These are phyloP conservation scores for Pelochelys cantorii DNA, from an alignment of 2,797 vertebrate species.

Conservation along the genomic window DNA sequence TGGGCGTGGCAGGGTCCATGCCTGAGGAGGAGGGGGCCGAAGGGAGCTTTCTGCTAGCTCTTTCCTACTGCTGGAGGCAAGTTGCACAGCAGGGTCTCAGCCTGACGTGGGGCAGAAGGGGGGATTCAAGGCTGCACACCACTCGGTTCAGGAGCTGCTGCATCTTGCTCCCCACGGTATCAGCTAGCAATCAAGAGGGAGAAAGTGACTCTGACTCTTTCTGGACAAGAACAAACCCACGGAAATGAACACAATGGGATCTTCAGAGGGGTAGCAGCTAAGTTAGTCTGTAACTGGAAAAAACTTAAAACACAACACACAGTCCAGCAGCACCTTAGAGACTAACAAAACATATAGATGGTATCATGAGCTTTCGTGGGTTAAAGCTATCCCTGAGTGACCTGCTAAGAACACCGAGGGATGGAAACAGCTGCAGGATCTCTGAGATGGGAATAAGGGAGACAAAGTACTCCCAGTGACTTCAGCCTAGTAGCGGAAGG, in stretches of 20 bases:
- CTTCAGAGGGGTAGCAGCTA: too few species aligned
- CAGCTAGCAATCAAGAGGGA: not conserved
- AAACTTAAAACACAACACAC: too few species aligned
- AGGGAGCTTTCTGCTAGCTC: not conserved
- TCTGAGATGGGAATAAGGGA: not conserved
- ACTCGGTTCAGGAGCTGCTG: not conserved
- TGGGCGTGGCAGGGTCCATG: not conserved
- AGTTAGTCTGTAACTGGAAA: too few species aligned
- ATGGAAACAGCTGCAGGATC: not conserved
- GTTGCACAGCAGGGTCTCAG: fast-evolving
- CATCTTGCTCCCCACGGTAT: not conserved
- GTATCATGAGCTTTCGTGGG: too few species aligned
- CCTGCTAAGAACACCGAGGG: not conserved
- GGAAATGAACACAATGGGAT: not conserved
- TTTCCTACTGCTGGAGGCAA: not conserved
- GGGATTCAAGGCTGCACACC: not conserved
- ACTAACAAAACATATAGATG: too few species aligned
- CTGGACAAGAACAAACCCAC: not conserved
- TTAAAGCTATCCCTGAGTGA: not conserved
- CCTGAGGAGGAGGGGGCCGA: not conserved
- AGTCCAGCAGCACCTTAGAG: too few species aligned
- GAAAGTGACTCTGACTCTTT: not conserved
- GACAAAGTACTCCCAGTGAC: not conserved
- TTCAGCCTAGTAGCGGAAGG: not conserved
- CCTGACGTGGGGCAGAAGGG: not conserved